Base-by-base conservation (phyloP, 2,797 vertebrate genomes). In the Notolepis coatsorum region DNA sequence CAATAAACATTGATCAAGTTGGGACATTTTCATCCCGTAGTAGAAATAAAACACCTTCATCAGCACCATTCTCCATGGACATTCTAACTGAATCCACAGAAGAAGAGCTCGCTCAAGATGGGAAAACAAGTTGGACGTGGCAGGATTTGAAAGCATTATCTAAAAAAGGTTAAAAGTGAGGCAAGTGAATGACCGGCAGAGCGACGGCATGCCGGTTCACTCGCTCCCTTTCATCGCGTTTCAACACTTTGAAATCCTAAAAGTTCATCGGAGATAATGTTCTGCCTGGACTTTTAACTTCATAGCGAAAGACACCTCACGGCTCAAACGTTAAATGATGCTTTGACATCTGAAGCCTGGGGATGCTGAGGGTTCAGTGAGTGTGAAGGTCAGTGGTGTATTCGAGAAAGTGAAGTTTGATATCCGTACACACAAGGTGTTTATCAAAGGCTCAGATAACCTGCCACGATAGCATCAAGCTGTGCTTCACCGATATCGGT, bases 401-500 rank as follows among this genome's bases (percentile, higher is more conserved):
- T 61, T n/a, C 2, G 33, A 58, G 74, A 54, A 63, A 27, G 12
- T 31, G 25, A 28, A 42, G 38, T 37, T 56, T 52, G 12, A 38
- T 61, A 63, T 10, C 17, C 42, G 67, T 59, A 69, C 35, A 46
- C 20, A 43, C 35, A 51, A 47, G 61, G 52, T 38, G 65, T 65
- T 81, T 1, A n/a, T 72, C 61, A 43, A 46, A 46, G 56, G 46
- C 43, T 75, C 43, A 43, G 56, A 59, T 58, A 53, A 43, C 60
- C n/a, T 61, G 60, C 52, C 8, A 21, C 28, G 30, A 68, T 61
- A 65, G 63, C 9, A 9, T 15, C 27, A 50, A 31, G 17, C 47
- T 4, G 48, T 77, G 76, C 75, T 53, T 86, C 65, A 78, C 35
- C 23, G 60, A 66, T 66, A 67, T 55, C 65, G 52, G 27, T 20